These are phyloP conservation scores for Leptopterna dolabrata DNA, from an alignment of 2,888 invertebrate species.

Conservation along the genomic window DNA sequence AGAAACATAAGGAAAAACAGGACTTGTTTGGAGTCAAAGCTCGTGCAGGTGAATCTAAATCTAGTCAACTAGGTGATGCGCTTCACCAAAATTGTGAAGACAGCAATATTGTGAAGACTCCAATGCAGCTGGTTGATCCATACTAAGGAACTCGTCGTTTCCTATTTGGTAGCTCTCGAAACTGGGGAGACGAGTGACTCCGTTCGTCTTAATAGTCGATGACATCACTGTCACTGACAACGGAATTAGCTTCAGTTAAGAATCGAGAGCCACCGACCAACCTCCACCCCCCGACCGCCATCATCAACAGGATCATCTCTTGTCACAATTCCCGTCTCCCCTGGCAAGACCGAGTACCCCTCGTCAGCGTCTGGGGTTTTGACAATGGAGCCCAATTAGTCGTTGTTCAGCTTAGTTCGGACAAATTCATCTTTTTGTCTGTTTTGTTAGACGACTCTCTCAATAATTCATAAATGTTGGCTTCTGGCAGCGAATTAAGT, in stretches of 20 bases:
- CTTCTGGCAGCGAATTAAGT: neutral
- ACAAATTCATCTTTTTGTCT: neutral
- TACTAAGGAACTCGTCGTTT: neutral
- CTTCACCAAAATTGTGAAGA: no score
- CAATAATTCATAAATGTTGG: neutral
- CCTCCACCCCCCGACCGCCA: neutral
- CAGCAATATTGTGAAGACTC: no score
- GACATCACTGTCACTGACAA: conserved; percentile 40
- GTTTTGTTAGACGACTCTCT: neutral
- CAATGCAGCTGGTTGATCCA: no score
- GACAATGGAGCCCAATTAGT: conserved; percentile 34
- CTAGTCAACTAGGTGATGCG: neutral
- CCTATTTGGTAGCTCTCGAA: neutral
- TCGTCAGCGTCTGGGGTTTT: neutral
- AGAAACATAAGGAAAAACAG: no score
- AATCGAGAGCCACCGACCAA: neutral
- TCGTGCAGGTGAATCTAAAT: no score
- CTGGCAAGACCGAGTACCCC: neutral
- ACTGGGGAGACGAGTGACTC: neutral
- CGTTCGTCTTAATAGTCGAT: conserved; percentile 39
- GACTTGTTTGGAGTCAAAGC: no score
- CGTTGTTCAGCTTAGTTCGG: neutral
- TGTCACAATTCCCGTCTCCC: conserved; percentile 22
- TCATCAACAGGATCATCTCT: conserved; percentile 46
- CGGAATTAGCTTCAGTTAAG: conserved; percentile 44